Conservation (phyloP, 1,140 invertebrate genomes). For the Epicauta chinensis region DNA sequence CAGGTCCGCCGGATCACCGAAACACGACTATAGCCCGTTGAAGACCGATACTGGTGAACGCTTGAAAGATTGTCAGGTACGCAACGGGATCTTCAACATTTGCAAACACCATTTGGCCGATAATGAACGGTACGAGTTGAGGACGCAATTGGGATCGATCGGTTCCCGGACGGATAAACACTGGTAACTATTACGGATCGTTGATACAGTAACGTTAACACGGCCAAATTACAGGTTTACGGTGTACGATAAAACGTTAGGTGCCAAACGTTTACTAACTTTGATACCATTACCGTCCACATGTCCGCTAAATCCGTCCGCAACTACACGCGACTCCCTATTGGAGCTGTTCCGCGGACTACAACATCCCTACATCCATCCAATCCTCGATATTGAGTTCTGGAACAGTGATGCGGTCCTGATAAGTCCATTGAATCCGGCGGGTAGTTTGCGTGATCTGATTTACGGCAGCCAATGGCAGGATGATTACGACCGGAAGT, state of each 20-base stretch:
- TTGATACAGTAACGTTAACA: neutral
- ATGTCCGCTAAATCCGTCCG: constrained; percentile 46
- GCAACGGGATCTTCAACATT: constrained; percentile 55
- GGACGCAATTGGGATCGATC: constrained; percentile 70
- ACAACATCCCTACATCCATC: constrained; percentile 89
- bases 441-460: constrained; percentile 82
- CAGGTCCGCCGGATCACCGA: constrained; percentile 45
- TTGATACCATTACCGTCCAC: constrained; percentile 60
- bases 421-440: constrained; percentile 73
- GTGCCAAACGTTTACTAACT: constrained; percentile 77
- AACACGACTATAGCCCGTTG: constrained; percentile 64
- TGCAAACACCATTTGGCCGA: constrained; percentile 61
- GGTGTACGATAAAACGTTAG: constrained; percentile 69
- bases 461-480: constrained; percentile 54
- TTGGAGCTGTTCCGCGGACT: constrained; percentile 77
- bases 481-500: constrained; percentile 35
- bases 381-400: constrained; percentile 74
- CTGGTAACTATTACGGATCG: constrained; percentile 49
- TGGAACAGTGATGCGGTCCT: constrained; percentile 56
- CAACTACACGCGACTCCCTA: constrained; percentile 55
- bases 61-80: constrained; percentile 56
- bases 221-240: constrained; percentile 51
- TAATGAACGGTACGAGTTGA: constrained; percentile 62
- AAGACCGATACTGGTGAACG: constrained; percentile 50
- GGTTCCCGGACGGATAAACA: constrained; percentile 78